Percentiles rank a stretch among this genome's conserved stretches.
Conservation (phyloP, 2,113 vertebrate species). For the Tautogolabrus adspersus region DNA sequence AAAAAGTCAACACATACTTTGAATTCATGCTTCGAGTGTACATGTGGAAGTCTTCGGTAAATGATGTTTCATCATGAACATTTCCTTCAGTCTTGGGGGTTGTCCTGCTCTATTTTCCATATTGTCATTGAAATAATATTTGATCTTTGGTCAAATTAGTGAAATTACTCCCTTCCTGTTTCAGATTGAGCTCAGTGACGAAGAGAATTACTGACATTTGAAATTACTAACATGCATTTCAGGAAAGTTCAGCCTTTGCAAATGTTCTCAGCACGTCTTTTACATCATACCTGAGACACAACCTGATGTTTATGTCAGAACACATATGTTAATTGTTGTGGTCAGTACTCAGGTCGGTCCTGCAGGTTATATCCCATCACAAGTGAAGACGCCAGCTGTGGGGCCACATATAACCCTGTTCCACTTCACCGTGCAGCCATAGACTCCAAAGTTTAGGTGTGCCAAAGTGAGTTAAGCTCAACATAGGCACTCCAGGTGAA, state of each 20-base stretch:
- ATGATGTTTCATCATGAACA: slow-evolving; percentile 8
- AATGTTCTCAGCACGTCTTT: slow-evolving; percentile 2
- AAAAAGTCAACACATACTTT: neutral
- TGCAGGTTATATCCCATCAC: slow-evolving; percentile 67
- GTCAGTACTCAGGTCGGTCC: slow-evolving; percentile 41
- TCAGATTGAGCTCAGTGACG: slow-evolving; percentile 46
- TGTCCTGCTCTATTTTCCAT: slow-evolving; percentile 36
- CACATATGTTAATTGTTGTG: slow-evolving; percentile 68
- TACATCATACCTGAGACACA: slow-evolving; percentile 26
- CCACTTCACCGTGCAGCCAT: slow-evolving; percentile 64
- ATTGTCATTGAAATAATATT: slow-evolving; percentile 62
- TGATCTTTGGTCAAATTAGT: slow-evolving; percentile 57
- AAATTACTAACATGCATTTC: slow-evolving; percentile 62
- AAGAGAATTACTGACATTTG: slow-evolving; percentile 63
- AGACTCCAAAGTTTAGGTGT: slow-evolving; percentile 61
- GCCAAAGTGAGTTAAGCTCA: slow-evolving; percentile 80
- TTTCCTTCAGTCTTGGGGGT: slow-evolving; percentile 25
- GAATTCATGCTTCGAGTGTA: neutral
- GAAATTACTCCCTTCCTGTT: slow-evolving; percentile 65
- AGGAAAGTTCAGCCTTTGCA: slow-evolving; percentile 25
- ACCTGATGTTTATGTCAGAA: slow-evolving; percentile 66
- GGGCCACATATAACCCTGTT: slow-evolving; percentile 64
- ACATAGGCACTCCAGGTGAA: slow-evolving; percentile 67
- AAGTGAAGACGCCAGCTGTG: slow-evolving; percentile 70
- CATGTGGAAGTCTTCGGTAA: neutral